Base-by-base conservation (phyloP, 2,113 vertebrate species). In the Nycticryphes semicollaris region DNA sequence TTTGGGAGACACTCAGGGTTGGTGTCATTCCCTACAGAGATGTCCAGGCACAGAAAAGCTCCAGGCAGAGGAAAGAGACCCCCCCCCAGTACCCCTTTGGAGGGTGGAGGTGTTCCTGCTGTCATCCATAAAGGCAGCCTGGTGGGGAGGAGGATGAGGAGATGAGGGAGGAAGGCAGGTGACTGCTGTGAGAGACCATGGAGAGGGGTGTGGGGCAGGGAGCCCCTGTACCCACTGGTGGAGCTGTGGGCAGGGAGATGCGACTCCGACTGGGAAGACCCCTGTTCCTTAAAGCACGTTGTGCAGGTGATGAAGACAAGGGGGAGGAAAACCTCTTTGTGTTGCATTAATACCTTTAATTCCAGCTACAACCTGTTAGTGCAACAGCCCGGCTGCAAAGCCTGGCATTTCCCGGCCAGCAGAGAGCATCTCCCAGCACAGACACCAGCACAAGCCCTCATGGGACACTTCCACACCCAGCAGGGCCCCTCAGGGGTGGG, bases 91-190 rank as follows among this genome's bases (percentile, higher is more conserved):
- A 35, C 47, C 35, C 4, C 12, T 37, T 24, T 9, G 15, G 20
- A 20, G 20, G 33, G 12, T 12, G 31, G 31, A 16, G 15, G 43
- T 43, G 43, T 43, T 21, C 37, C 47, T 16, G 23, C 31, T 35
- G 31, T 3, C 47, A 50, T 5, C 54, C 3, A 1, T 22, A 28
- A 50, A 22, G 23, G 45, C 45, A 63, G 57, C 25, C 68, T 24
- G 67, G 19, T 4, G 30, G 41, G 20, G 35, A 23, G 48, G 24
- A 50, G 48, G 39, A 63, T 28, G 30, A 59, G 8, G 43, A 27
- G 6, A 5, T 1, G 31, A 73, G 68, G 1, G 6, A 45, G 57
- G 24, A 19, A n/a, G 9, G 66, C 6, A 2, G 10, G 15, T 2
- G 4, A 3, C 41, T 25, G 53, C 66, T 10, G 22, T 3, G 43